These are phyloP conservation scores for Formicarius rufipectus DNA, from an alignment of 2,113 vertebrate genomes.

Conservation along the genomic window DNA sequence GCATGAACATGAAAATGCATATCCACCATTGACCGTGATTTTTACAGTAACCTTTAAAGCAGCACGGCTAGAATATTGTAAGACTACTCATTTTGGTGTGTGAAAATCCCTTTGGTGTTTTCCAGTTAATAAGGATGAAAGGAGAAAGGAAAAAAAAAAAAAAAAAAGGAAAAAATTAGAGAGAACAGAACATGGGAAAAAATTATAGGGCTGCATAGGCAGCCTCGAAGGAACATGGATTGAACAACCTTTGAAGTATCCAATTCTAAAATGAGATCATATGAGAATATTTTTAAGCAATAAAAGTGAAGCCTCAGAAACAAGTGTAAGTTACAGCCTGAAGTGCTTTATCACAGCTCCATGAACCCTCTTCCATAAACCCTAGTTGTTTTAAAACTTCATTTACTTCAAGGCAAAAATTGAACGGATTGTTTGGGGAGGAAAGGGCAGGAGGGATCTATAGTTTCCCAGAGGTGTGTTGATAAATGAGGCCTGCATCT, in stretches of 20 bases:
- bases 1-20: accelerated
- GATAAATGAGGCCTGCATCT: neutral
- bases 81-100: neutral
- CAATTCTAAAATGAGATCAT: slow-evolving; percentile 56
- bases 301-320: slow-evolving; percentile 55
- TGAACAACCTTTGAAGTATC: slow-evolving; percentile 58
- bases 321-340: slow-evolving; percentile 62
- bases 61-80: neutral
- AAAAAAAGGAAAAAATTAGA: neutral
- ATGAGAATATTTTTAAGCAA: slow-evolving; percentile 35
- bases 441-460: neutral
- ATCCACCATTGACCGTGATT: neutral
- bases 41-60: neutral
- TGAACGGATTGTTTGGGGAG: neutral
- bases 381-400: slow-evolving; percentile 11
- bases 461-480: neutral
- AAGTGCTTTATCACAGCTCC: slow-evolving; percentile 61
- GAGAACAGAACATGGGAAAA: slow-evolving; percentile 16
- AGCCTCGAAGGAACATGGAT: slow-evolving; percentile 32
- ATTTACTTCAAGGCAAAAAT: slow-evolving; percentile 28
- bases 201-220: slow-evolving; percentile 39
- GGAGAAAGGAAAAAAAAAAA: accelerated
- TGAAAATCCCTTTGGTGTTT: slow-evolving; percentile 58
- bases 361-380: slow-evolving; percentile 48
- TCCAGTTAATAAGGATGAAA: slow-evolving; percentile 51